A percentile compares a stretch with the other conserved stretches of the same genome.
Conservation (phyloP, 2,113 vertebrate genomes). For the Crotalus helleri region DNA sequence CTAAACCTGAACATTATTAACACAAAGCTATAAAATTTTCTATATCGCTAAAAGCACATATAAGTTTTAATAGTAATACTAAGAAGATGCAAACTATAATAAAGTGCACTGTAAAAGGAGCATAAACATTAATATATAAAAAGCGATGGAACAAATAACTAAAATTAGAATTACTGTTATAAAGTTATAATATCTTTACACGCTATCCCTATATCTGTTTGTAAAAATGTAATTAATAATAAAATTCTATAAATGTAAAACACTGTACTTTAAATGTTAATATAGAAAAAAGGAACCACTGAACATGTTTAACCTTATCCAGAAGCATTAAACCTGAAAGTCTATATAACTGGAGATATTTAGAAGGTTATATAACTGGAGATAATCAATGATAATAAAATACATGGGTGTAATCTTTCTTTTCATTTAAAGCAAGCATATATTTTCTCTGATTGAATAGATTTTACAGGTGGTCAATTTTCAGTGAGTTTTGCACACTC, state of each 20-base stretch:
- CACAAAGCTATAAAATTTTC: neutral
- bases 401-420: neutral
- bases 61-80: neutral
- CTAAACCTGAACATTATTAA: neutral
- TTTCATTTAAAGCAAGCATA: neutral
- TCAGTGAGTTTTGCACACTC: neutral
- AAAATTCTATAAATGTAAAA: neutral
- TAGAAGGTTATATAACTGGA: neutral
- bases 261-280: neutral
- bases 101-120: neutral
- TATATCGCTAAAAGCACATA: neutral
- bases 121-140: neutral
- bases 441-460: neutral
- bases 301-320: neutral
- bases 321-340: neutral
- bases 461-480: neutral
- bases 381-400: neutral
- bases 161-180: neutral
- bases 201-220: neutral
- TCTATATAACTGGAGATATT: neutral
- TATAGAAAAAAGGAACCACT: neutral
- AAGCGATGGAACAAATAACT: neutral
- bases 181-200: neutral
- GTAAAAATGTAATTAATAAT: neutral
- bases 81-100: neutral